Base-by-base conservation (phyloP, 2,888 invertebrate genomes). In the Eupithecia centaureata region DNA sequence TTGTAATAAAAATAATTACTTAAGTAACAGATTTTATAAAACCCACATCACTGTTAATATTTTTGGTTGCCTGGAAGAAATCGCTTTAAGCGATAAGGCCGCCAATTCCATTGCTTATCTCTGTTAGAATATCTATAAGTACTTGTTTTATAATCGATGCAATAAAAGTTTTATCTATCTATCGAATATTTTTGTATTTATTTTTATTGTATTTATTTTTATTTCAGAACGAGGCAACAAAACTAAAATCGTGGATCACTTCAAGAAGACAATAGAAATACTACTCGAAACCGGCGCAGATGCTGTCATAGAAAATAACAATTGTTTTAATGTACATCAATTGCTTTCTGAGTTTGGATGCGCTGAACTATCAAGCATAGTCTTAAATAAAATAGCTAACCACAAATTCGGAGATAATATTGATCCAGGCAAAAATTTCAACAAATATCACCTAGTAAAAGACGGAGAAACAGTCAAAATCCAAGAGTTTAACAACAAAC, bases 161-260 rank as follows among this genome's bases (percentile, higher is more conserved):
- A n/a, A n/a, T n/a, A n/a, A n/a, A n/a, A n/a, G n/a, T n/a, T n/a
- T n/a, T n/a, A n/a, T n/a, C n/a, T n/a, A n/a, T n/a, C n/a, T n/a
- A n/a, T n/a, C n/a, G n/a, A n/a, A n/a, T n/a, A n/a, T n/a, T n/a
- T n/a, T n/a, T 33, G 33, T 33, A 38, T 5, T 5, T 10, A 13
- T 38, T 10, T 2, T 12, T 38, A 38, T 10, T 38, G 5, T 56
- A n/a, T 15, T 18, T 18, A 18, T 8, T 38, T 12, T 5, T 32
- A 32, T 57, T 32, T n/a, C 57, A 57, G 57, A 57, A 1, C 28
- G 13, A 57, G 57, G 57, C 18, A 57, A 57, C 57, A 57, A 57
- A 57, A 18, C 57, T 5, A 57, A 57, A 32, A 57, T 57, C 18
- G 57, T 57, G 0, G 57, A 57, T 5, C 32, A 57, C 32, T 57